A percentile compares a stretch with the other conserved stretches of the same genome.
Evolutionary conservation across 2,888 invertebrate species (phyloP).

Genomic region (Callimorpha dominula): DNA sequence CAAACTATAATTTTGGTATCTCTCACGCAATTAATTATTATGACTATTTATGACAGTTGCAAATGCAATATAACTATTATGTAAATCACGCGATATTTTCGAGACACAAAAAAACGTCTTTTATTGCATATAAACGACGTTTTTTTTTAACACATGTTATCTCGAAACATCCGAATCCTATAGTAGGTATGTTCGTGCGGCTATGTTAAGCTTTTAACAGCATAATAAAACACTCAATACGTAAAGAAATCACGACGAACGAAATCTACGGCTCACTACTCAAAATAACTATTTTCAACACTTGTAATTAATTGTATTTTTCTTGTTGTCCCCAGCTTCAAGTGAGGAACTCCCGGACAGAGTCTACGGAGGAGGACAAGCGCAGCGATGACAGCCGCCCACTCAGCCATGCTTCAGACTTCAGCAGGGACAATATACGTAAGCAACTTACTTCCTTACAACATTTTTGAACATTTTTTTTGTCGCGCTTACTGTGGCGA

Average conservation of each 20-base stretch:
- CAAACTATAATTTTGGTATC: too few species aligned
- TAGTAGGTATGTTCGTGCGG: too few species aligned
- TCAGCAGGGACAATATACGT: conserved; percentile 87
- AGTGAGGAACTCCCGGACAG: conserved; percentile 88
- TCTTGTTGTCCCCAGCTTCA: conserved; percentile 72
- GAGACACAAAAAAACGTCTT: too few species aligned
- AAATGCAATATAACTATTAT: too few species aligned
- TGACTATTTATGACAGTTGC: too few species aligned
- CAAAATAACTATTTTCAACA: neutral
- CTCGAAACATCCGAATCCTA: too few species aligned
- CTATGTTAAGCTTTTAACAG: neutral
- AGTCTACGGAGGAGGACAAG: conserved; percentile 87
- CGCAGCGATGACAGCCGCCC: conserved; percentile 87
- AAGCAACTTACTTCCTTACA: conserved; percentile 52
- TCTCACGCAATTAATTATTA: too few species aligned
- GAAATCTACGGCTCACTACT: too few species aligned
- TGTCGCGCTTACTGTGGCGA: neutral
- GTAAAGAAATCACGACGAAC: neutral
- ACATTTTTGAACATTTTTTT: neutral
- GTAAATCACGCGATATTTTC: too few species aligned
- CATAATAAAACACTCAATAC: too few species aligned
- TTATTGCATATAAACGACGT: too few species aligned
- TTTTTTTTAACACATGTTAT: too few species aligned
- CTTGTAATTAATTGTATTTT: neutral
- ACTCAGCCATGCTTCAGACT: conserved; percentile 90